Base-by-base conservation (phyloP, 2,113 vertebrate species). In the Ranitomeya variabilis region DNA sequence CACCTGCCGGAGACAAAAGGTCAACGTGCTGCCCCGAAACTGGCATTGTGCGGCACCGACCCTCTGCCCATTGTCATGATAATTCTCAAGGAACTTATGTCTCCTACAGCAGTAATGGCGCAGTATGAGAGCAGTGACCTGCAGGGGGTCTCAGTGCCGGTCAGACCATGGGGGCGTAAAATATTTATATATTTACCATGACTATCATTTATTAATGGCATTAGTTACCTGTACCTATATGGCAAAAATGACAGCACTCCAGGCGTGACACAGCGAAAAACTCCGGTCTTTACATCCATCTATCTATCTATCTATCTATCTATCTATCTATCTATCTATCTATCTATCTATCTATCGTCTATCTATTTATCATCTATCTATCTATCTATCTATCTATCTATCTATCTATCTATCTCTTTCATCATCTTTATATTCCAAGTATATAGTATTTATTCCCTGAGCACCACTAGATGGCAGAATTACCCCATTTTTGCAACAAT, bases 1-100 rank as follows among this genome's bases (percentile, higher is more conserved):
- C 15, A 67, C 19, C 19, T 45, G 15, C 26, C 18, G 37, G 26
- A 51, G 13, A 86, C 11, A 80, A 80, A 79, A 21, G 37, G 6
- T 18, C 57, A 78, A 78, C 78, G 85, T 87, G 37, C 55, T 12
- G 18, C 60, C 71, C 86, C 23, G 86, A 87, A 69, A 87, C 85
- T 19, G 37, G 59, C 74, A 79, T 86, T 86, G 37, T 79, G 18
- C 2, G 13, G 21, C 31, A 9, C 59, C 6, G 18, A 37, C 54
- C 14, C 19, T 9, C 31, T 54, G 73, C 19, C 80, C 8, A 86
- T 64, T 79, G 59, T 78, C 1, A 79, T 78, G 57, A 14, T 59
- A 57, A 85, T 86, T 73, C 18, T 12, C 69, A 59, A n/a, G 19
- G 18, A 12, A 18, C 66, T 31, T 5, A 10, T 14, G 21, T 69